These are phyloP conservation scores for Micromys minutus DNA, from an alignment of 2,113 vertebrate species.

Conservation along the genomic window DNA sequence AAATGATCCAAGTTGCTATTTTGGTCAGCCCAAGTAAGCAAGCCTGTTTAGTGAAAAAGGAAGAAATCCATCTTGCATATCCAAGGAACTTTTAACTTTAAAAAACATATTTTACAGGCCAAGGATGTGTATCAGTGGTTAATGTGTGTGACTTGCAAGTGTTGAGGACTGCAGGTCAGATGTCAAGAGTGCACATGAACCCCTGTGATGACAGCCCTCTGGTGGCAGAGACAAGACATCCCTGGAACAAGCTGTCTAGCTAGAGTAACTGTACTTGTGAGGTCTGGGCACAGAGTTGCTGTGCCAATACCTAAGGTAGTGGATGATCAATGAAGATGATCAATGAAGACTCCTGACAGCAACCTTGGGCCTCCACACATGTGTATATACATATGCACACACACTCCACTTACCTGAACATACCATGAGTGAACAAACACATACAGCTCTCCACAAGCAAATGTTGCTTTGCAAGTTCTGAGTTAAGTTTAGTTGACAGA, in stretches of 20 bases:
- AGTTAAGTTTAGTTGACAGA: conserved; percentile 33
- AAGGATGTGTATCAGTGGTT: not conserved
- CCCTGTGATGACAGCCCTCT: not conserved
- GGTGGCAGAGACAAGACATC: not conserved
- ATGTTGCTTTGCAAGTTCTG: conserved; percentile 6
- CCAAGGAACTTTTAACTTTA: not conserved
- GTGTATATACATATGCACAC: not conserved
- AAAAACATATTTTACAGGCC: not conserved
- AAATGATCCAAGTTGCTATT: not conserved
- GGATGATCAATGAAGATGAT: not conserved
- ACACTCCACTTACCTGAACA: not conserved
- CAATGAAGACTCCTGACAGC: not conserved
- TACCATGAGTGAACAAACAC: too few relatives aligned
- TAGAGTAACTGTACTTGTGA: not conserved
- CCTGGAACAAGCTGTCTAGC: not conserved
- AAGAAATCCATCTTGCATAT: not conserved
- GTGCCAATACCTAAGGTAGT: not conserved
- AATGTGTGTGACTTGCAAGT: not conserved
- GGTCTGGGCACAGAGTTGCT: not conserved
- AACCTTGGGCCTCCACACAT: not conserved
- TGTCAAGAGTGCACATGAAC: not conserved
- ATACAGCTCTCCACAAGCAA: not conserved
- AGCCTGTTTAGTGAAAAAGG: not conserved
- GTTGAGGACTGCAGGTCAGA: not conserved
- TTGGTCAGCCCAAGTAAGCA: not conserved